Evolutionary conservation across 2,888 invertebrate species (phyloP).

Genomic region (Nemapogon koenigi): DNA sequence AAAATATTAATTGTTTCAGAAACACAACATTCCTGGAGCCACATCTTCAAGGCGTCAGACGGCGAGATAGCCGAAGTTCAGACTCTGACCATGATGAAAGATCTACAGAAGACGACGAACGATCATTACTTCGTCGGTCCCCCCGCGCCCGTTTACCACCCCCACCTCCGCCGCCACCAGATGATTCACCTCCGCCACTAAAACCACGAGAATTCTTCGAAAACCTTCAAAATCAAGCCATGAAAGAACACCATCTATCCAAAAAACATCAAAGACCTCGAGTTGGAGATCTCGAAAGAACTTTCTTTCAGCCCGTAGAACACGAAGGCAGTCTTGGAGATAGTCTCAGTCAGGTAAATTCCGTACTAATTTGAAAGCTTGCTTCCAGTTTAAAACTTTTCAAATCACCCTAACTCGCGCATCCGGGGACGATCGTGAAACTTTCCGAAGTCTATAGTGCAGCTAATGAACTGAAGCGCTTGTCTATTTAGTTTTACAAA

Average conservation of each 20-base stretch:
- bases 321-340: slow-evolving; percentile 49
- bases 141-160: slow-evolving; percentile 50
- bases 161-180: slow-evolving; percentile 47
- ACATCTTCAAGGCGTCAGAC: slow-evolving; percentile 69
- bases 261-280: slow-evolving; percentile 32
- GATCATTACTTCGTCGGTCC: slow-evolving; percentile 47
- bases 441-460: slow-evolving; percentile 19
- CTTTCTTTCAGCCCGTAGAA: slow-evolving; percentile 44
- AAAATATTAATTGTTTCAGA: slow-evolving; percentile 59
- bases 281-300: slow-evolving; percentile 32
- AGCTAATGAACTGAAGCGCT: slow-evolving; percentile 42
- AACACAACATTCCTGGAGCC: slow-evolving; percentile 79
- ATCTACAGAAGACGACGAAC: slow-evolving; percentile 55
- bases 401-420: slow-evolving; percentile 19
- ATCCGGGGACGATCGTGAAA: slow-evolving; percentile 19
- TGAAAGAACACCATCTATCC: slow-evolving; percentile 42
- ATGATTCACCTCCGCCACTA: slow-evolving; percentile 55
- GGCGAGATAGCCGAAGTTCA: slow-evolving; percentile 53
- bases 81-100: slow-evolving; percentile 60
- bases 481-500: slow-evolving; percentile 30
- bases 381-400: slow-evolving; percentile 22
- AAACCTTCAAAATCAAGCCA: slow-evolving; percentile 53
- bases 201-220: slow-evolving; percentile 65
- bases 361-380: slow-evolving; percentile 11
- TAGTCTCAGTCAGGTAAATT: slow-evolving; percentile 56